phyloP scores from a whole-genome alignment of 53 echinoderm and acorn worm species.

The Pentamera pediparva region DNA sequence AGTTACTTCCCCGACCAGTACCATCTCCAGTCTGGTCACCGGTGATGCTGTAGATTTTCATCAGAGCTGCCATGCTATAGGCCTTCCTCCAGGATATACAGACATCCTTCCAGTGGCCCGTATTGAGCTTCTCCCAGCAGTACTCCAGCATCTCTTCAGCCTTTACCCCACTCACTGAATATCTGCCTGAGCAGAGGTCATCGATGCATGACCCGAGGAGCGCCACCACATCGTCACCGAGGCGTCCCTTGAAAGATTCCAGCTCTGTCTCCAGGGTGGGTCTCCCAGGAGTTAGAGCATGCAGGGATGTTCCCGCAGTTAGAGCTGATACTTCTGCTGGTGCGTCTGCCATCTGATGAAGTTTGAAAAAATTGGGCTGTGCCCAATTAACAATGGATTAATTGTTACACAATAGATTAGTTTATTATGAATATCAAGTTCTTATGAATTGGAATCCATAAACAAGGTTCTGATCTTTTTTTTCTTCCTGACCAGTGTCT shows the following conservation, averaged over 20 bases:
- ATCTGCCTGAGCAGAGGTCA: neutral
- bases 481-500: too few species aligned
- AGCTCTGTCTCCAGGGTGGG: neutral
- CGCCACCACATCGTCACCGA: neutral
- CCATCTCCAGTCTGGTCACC: neutral
- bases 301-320: too few species aligned
- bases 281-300: too few species aligned
- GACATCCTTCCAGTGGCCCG: slow-evolving; percentile 95
- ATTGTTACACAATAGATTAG: too few species aligned
- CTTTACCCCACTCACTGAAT: neutral
- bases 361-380: too few species aligned
- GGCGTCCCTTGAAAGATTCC: neutral
- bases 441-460: too few species aligned
- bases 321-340: too few species aligned
- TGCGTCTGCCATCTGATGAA: too few species aligned
- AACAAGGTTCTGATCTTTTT: too few species aligned
- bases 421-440: too few species aligned
- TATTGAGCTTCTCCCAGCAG: slow-evolving; percentile 89
- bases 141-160: slow-evolving; percentile 62
- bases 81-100: slow-evolving; percentile 71
- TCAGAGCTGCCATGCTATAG: slow-evolving; percentile 58
- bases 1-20: too few species aligned
- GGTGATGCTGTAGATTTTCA: slow-evolving; percentile 44
- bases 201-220: neutral
- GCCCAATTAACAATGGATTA: too few species aligned